Evolutionary conservation across 1,140 invertebrate genomes (phyloP).

Genomic region (Leptopilina boulardi): DNA sequence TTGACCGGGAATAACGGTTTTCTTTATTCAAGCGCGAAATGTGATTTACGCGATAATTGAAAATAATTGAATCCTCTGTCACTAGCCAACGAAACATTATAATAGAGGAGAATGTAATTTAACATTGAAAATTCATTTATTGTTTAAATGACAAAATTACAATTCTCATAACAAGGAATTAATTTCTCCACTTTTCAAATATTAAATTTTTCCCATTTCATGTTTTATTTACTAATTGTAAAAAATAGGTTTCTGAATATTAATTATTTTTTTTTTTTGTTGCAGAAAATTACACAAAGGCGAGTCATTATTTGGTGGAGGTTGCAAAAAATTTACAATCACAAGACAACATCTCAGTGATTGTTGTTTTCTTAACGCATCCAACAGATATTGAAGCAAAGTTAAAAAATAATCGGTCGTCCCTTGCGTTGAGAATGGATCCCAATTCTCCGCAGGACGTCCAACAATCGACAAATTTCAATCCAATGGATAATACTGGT

Average conservation of each 20-base stretch:
- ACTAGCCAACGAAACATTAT: not conserved
- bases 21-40: slow-evolving; percentile 35
- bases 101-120: slow-evolving; percentile 7
- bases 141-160: too few relatives aligned
- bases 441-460: slow-evolving; percentile 30
- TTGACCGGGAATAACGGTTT: not conserved
- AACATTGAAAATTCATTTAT: not conserved
- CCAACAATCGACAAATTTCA: slow-evolving; percentile 13
- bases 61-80: slow-evolving; percentile 37
- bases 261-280: slow-evolving; percentile 48
- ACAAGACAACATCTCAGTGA: slow-evolving; percentile 91
- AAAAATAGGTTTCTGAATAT: not conserved
- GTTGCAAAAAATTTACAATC: slow-evolving; percentile 86
- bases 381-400: slow-evolving; percentile 80
- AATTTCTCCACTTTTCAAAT: too few relatives aligned
- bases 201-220: too few relatives aligned
- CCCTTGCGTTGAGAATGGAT: slow-evolving; percentile 30
- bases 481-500: not conserved
- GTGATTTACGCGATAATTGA: slow-evolving; percentile 42
- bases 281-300: slow-evolving; percentile 81
- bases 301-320: slow-evolving; percentile 83
- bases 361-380: slow-evolving; percentile 90
- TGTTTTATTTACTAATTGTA: too few relatives aligned
- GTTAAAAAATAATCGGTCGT: slow-evolving; percentile 37
- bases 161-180: too few relatives aligned